A percentile compares a stretch with the other conserved stretches of the same genome.
phyloP scores from a whole-genome alignment of 2,113 vertebrate genomes.

The Sturnus vulgaris region DNA sequence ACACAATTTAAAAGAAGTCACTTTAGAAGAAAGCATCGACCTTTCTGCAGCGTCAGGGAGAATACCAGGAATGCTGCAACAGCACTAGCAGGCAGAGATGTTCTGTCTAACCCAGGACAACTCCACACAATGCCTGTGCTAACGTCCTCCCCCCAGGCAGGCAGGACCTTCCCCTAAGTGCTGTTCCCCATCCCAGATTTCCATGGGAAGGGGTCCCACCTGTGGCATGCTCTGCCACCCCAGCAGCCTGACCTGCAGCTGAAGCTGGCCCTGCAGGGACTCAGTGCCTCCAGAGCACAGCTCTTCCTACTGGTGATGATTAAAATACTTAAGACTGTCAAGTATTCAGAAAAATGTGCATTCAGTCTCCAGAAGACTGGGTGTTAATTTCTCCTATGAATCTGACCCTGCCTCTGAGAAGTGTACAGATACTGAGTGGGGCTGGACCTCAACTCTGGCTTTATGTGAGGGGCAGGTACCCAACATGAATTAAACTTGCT shows the following conservation, averaged over 20 bases:
- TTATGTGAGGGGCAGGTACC: neutral
- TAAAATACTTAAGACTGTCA: neutral
- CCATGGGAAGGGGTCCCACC: accelerated
- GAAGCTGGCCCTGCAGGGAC: neutral
- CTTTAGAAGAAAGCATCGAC: neutral
- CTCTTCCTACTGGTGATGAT: neutral
- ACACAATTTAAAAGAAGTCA: neutral
- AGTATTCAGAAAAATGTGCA: neutral
- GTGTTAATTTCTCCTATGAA: neutral
- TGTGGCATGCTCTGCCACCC: neutral
- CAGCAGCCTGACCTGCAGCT: accelerated
- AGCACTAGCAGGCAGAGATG: neutral
- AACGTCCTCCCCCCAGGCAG: neutral
- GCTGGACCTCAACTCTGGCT: accelerated
- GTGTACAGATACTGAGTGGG: neutral
- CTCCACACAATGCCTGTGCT: accelerated
- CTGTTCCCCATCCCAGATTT: neutral
- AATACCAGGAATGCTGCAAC: neutral
- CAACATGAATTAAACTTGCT: neutral
- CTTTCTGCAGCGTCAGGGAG: neutral
- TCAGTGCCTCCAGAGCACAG: accelerated
- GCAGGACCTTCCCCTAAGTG: neutral
- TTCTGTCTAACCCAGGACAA: accelerated
- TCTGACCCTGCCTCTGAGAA: neutral
- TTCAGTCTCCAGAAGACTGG: neutral